A percentile compares a stretch with the other conserved stretches of the same genome.
phyloP scores from a whole-genome alignment of 2,113 vertebrate species.

The Emydocephalus ijimae region DNA sequence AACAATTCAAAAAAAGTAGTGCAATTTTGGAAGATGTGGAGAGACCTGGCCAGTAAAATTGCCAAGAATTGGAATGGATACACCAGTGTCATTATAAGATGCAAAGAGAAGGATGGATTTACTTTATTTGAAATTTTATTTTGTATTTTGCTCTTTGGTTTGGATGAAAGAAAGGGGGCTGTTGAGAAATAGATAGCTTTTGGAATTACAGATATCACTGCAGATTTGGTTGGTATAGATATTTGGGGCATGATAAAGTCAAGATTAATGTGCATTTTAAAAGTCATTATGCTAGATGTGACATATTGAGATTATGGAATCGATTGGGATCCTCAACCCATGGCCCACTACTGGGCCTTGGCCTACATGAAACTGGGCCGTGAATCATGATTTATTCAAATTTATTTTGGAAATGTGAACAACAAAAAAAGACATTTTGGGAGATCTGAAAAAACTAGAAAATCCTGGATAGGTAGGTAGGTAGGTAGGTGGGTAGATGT shows the following conservation, averaged over 20 bases:
- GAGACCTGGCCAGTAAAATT: background rate
- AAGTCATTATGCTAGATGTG: too few relatives aligned
- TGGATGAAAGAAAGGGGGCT: background rate
- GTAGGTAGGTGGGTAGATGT: too few relatives aligned
- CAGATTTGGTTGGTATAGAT: background rate
- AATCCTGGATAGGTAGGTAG: too few relatives aligned
- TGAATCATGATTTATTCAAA: background rate
- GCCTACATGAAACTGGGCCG: too few relatives aligned
- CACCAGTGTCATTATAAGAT: background rate
- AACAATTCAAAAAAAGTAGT: background rate
- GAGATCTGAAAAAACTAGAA: too few relatives aligned
- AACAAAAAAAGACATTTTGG: too few relatives aligned
- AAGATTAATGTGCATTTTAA: too few relatives aligned
- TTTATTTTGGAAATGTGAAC: background rate
- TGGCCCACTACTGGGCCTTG: too few relatives aligned
- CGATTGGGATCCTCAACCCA: too few relatives aligned
- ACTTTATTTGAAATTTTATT: background rate
- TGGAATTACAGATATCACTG: background rate
- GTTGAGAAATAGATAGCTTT: background rate
- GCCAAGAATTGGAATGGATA: background rate
- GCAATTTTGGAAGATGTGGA: background rate
- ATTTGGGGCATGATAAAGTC: background rate
- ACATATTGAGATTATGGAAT: too few relatives aligned
- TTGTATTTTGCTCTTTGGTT: background rate
- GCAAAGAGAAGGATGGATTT: background rate